A percentile compares a stretch with the other conserved stretches of the same genome.
Conservation (phyloP, 2,113 vertebrate genomes). For the Siniperca chuatsi region DNA sequence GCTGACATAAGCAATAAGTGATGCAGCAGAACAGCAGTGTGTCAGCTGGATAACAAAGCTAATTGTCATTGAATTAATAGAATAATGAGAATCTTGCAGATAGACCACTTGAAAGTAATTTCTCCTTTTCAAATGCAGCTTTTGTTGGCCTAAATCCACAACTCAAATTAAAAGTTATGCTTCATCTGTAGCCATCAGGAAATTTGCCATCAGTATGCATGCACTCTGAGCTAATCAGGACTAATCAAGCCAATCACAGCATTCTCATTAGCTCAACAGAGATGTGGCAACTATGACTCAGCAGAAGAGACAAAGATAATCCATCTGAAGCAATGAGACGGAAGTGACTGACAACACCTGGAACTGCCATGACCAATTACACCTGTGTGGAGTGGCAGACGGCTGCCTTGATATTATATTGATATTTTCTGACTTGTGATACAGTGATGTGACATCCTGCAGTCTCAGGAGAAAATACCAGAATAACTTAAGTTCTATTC, state of each 20-base stretch:
- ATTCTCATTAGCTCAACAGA: slow-evolving; percentile 36
- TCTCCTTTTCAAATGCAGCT: slow-evolving; percentile 35
- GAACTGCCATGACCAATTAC: slow-evolving; percentile 20
- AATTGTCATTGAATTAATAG: slow-evolving; percentile 61
- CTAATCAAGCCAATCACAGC: slow-evolving; percentile 59
- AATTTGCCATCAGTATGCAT: slow-evolving; percentile 24
- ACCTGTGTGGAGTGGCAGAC: slow-evolving; percentile 6
- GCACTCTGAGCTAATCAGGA: slow-evolving; percentile 54
- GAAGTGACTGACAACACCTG: slow-evolving; percentile 58
- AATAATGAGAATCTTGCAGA: slow-evolving; percentile 53
- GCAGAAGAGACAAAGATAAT: slow-evolving; percentile 51
- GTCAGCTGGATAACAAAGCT: slow-evolving; percentile 56
- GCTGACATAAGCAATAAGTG: slow-evolving; percentile 51
- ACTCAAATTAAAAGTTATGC: slow-evolving; percentile 52
- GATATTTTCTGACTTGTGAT: slow-evolving; percentile 12
- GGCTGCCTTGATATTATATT: background rate
- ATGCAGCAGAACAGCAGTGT: slow-evolving; percentile 30
- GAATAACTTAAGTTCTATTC: slow-evolving; percentile 21
- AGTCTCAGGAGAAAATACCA: slow-evolving; percentile 16
- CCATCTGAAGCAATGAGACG: slow-evolving; percentile 8
- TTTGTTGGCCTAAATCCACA: slow-evolving; percentile 38
- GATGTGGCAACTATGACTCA: slow-evolving; percentile 49
- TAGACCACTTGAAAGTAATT: slow-evolving; percentile 59
- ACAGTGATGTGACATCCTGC: slow-evolving; percentile 14
- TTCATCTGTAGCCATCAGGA: slow-evolving; percentile 53